Evolutionary conservation across 2,797 vertebrate genomes (phyloP), one percentile per base, ranked within the genome.

Genomic region (Glyptemys insculpta): DNA sequence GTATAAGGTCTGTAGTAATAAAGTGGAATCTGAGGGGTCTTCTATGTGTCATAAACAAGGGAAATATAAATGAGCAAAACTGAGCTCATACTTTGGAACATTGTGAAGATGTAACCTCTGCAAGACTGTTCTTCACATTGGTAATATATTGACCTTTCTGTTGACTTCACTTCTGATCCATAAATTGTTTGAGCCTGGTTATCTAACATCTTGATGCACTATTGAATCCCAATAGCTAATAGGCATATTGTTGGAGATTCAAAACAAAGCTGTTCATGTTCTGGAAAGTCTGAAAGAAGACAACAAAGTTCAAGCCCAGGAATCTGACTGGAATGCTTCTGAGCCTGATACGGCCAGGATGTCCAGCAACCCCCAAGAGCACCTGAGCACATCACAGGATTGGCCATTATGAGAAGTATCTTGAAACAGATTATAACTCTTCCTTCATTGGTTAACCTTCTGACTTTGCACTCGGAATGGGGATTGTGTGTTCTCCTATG

Each of bases 321-420:
- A 85, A 79, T 29, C 5, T 90, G 59, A 9, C 74, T 56, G 85
- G 12, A 49, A 88, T 41, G 82, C 21, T 29, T 5, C 4, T 72
- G 29, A 8, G 1, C 3, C 21, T 81, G 12, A 19, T 88, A 15
- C 44, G 88, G 31, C 12, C 31, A 0, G 0, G 65, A 18, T 54
- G 16, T 41, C 47, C 88, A 84, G 41, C 12, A 85, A n/a, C 41
- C 9, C 3, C 12, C 6, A 68, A 81, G 50, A 83, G 8, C 2
- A 21, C 76, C 50, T 84, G 74, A 15, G 74, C 79, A 74, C 10
- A 27, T 19, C 52, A 49, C 41, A 68, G 57, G 12, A 83, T 6
- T 52, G 52, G 31, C 5, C 21, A 52, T 16, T 4, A 78, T 29
- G 25, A 90, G 31, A 90, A 90, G 56, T 29, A 18, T 3, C 72